These are phyloP conservation scores for Thecocarcelia acutangulata DNA, from an alignment of 2,888 invertebrate species.

Conservation along the genomic window DNA sequence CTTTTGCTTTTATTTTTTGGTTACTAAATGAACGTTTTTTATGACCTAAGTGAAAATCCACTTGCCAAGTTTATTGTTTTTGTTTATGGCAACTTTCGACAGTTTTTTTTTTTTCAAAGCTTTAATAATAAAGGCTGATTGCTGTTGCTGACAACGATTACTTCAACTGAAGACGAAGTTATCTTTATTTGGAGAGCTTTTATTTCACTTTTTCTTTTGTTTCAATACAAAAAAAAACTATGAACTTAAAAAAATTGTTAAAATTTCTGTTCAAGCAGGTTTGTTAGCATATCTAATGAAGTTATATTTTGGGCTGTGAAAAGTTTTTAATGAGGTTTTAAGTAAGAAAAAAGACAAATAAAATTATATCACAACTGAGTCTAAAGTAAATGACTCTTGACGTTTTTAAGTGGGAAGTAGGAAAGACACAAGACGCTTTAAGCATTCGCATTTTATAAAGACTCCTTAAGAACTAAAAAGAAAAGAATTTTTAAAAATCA, in stretches of 20 bases:
- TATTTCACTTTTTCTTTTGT: not conserved
- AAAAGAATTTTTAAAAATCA: too few species aligned
- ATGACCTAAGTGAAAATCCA: not conserved
- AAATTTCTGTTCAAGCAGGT: too few species aligned
- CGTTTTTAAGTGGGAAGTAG: too few species aligned
- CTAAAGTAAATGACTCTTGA: too few species aligned
- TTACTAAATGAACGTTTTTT: not conserved
- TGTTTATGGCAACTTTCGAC: slow-evolving; percentile 17
- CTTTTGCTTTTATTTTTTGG: not conserved
- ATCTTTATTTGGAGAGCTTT: not conserved
- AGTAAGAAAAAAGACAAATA: too few species aligned
- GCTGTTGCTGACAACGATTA: slow-evolving; percentile 10
- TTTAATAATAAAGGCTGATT: not conserved
- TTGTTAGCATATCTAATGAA: too few species aligned
- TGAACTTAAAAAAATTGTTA: not conserved
- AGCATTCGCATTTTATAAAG: too few species aligned
- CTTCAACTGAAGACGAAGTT: not conserved
- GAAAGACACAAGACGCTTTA: too few species aligned
- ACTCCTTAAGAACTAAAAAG: too few species aligned
- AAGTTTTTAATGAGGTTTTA: too few species aligned
- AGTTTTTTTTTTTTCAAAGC: not conserved
- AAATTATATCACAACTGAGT: too few species aligned
- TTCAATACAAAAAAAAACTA: not conserved
- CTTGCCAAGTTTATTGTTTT: slow-evolving; percentile 24
- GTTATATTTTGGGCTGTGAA: too few species aligned